These are phyloP conservation scores for Selenia dentaria DNA, from an alignment of 2,888 invertebrate species.

Conservation along the genomic window DNA sequence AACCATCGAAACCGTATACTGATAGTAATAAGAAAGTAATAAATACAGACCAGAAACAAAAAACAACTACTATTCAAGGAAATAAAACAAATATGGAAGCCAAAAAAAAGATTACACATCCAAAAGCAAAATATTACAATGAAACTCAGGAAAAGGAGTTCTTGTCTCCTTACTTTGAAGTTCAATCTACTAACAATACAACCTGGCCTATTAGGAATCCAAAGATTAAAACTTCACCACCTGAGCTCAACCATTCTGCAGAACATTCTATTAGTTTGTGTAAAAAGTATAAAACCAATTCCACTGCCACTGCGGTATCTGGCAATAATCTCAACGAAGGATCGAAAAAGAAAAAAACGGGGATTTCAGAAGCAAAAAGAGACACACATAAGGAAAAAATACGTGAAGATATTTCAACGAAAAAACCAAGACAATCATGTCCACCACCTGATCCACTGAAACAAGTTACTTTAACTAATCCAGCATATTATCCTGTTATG, in stretches of 20 bases:
- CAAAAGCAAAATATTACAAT: constrained; percentile 14
- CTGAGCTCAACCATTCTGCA: constrained; percentile 5
- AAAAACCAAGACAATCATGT: constrained; percentile 2
- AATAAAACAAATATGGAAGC: constrained; percentile 3
- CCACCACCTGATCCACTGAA: constrained; percentile 5
- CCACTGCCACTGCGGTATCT: not conserved
- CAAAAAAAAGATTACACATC: not conserved
- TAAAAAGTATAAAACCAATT: constrained; percentile 17
- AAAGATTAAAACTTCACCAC: constrained; percentile 1
- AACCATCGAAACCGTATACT: constrained; percentile 8
- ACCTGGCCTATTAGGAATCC: not conserved
- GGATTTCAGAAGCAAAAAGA: not conserved
- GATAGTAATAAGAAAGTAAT: not conserved
- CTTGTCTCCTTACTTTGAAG: constrained; percentile 7
- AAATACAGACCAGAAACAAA: not conserved
- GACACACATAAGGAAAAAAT: not conserved
- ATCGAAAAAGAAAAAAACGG: constrained; percentile 3
- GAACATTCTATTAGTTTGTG: constrained; percentile 13
- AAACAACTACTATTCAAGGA: constrained; percentile 1
- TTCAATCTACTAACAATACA: not conserved
- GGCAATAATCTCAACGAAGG: not conserved
- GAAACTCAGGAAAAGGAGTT: constrained; percentile 3
- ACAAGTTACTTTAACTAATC: constrained; percentile 18
- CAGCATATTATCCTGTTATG: constrained; percentile 38
- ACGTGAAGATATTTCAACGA: constrained; percentile 10